Evolutionary conservation across 2,113 vertebrate species (phyloP).

Genomic region (Calypte anna): DNA sequence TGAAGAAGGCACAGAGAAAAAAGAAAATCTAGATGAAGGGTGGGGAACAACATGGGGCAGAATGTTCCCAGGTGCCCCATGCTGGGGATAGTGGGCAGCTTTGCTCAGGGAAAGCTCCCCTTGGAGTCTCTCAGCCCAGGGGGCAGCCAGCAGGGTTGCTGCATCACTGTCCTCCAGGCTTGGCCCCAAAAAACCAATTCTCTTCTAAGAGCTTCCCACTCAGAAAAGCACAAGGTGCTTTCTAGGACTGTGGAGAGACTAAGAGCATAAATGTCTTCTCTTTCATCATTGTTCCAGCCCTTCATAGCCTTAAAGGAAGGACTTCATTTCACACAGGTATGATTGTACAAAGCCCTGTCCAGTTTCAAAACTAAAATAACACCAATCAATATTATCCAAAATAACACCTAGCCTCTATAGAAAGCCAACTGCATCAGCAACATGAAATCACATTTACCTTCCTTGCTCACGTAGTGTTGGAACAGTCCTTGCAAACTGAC

Average conservation of each 20-base stretch:
- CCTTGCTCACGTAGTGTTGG: background rate
- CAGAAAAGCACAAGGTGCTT: background rate
- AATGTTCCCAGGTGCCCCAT: fast-evolving
- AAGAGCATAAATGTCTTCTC: background rate
- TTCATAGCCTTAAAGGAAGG: background rate
- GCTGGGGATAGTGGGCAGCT: background rate
- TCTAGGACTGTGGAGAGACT: background rate
- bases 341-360: background rate
- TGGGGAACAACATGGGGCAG: background rate
- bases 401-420: background rate
- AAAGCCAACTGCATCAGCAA: background rate
- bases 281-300: background rate
- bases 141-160: background rate
- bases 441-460: background rate
- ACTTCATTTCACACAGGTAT: background rate
- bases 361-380: background rate
- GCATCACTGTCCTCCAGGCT: background rate
- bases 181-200: background rate
- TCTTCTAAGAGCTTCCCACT: background rate
- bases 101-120: background rate
- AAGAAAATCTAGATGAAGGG: background rate
- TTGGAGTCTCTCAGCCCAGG: background rate
- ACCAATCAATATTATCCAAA: background rate
- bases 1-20: background rate
- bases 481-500: background rate